Percentiles rank a stretch among this genome's conserved stretches.
These are phyloP conservation scores for Pristionchus fissidentatus DNA, from an alignment of 2,888 invertebrate genomes.

Conservation along the genomic window DNA sequence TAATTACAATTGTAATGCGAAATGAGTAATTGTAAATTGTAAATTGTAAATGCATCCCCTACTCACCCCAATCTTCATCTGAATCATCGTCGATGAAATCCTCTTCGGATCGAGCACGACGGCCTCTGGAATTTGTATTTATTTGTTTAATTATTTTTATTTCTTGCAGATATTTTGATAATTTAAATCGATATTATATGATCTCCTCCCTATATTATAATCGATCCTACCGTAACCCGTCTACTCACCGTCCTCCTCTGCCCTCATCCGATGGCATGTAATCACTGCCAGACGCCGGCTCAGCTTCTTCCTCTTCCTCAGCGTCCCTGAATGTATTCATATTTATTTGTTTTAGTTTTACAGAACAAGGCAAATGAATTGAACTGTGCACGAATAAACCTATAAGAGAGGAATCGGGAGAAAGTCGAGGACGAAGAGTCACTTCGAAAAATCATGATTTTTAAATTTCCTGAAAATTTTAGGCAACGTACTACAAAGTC, in stretches of 20 bases:
- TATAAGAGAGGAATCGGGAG: no score
- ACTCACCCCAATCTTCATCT: slow-evolving; percentile 37
- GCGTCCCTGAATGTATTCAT: slow-evolving; percentile 47
- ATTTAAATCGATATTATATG: neutral
- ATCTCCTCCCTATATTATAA: neutral
- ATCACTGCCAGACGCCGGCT: slow-evolving; percentile 52
- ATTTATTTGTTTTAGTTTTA: no score
- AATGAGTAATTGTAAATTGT: neutral
- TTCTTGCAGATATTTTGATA: neutral
- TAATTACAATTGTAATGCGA: no score
- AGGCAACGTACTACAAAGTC: no score
- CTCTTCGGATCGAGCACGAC: slow-evolving; percentile 1
- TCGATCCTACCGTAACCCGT: neutral
- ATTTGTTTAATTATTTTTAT: neutral
- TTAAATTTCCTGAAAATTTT: neutral
- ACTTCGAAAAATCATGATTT: neutral
- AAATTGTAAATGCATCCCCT: neutral
- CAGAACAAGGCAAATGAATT: no score
- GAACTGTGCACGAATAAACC: no score
- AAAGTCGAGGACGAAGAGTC: no score
- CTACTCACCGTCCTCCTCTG: slow-evolving; percentile 42
- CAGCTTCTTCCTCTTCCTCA: slow-evolving; percentile 54
- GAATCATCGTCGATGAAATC: slow-evolving; percentile 36
- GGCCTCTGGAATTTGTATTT: neutral
- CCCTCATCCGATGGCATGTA: slow-evolving; percentile 56